Evolutionary conservation across 2,888 invertebrate species (phyloP), one percentile per base, ranked within the genome.

Genomic region (Ischnura elegans): DNA sequence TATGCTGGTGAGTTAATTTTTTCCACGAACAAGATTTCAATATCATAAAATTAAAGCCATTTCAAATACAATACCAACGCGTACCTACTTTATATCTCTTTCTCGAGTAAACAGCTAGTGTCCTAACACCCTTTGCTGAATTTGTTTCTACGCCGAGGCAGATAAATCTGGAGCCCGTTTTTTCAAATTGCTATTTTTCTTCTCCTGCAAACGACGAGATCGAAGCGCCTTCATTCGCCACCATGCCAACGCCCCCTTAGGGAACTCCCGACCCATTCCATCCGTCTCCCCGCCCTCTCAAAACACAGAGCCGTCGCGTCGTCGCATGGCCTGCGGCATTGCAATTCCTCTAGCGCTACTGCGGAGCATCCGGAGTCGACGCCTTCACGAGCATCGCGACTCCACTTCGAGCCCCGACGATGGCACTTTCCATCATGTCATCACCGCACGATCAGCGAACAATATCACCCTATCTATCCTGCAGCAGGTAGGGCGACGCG

Each of bases 261-360:
- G 8, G 16, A 25, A 21, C 61, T 61, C 13, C 13, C 2, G 29
- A 36, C 1, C 36, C 16, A 29, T 66, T 29, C 66, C 29, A 4
- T 76, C 36, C 36, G 10, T n/a, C 36, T 13, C 76, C 76, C 13
- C 29, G 25, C 61, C 61, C 61, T 21, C 61, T n/a, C 61, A 8
- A 21, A 4, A 2, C 61, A 61, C 61, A 3, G 61, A 51, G 8
- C 8, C 61, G 5, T 47, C 47, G 61, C 21, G 61, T 61, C 61
- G 76, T 76, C 76, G 76, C 76, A 76, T 76, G 76, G 25, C 76
- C 76, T 36, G 76, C 76, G 76, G 76, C 76, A 76, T 76, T 76
- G 76, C 76, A 76, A 36, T 13, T 76, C 76, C 76, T 76, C 76
- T 36, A n/a, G 6, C 61, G n/a, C n/a, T 76, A 36, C 1, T 6